A percentile compares a stretch with the other conserved stretches of the same genome.
Evolutionary conservation across 2,797 vertebrate genomes (phyloP).

Genomic region (Mormyrops boulengeri): DNA sequence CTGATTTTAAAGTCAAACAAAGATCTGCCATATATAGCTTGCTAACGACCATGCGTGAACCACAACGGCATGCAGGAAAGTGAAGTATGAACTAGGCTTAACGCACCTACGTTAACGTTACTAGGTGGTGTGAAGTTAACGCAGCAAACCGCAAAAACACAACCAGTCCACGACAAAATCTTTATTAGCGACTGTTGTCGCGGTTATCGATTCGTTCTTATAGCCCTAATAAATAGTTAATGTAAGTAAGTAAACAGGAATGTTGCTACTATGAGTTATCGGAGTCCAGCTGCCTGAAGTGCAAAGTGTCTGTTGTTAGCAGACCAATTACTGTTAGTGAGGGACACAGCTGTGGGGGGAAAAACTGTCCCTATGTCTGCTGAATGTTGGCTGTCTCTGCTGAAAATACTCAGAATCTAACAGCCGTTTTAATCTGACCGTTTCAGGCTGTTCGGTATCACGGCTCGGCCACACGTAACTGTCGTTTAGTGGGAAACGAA

Average conservation of each 20-base stretch:
- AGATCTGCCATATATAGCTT: neutral
- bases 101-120: neutral
- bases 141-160: neutral
- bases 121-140: neutral
- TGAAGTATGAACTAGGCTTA: neutral
- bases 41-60: neutral
- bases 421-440: neutral
- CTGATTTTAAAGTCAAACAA: neutral
- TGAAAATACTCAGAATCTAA: neutral
- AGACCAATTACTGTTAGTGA: neutral
- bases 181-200: neutral
- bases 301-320: neutral
- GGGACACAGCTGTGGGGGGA: neutral
- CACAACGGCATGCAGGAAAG: neutral
- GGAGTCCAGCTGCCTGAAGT: neutral
- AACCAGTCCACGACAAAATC: neutral
- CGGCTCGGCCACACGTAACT: neutral
- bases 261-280: neutral
- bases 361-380: neutral
- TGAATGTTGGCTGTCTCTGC: neutral
- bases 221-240: neutral
- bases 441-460: neutral
- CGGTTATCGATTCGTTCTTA: neutral
- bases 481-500: neutral
- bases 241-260: neutral